Percentiles rank a stretch among this genome's conserved stretches.
phyloP scores from a whole-genome alignment of 2,113 vertebrate species.

The Colius striatus region DNA sequence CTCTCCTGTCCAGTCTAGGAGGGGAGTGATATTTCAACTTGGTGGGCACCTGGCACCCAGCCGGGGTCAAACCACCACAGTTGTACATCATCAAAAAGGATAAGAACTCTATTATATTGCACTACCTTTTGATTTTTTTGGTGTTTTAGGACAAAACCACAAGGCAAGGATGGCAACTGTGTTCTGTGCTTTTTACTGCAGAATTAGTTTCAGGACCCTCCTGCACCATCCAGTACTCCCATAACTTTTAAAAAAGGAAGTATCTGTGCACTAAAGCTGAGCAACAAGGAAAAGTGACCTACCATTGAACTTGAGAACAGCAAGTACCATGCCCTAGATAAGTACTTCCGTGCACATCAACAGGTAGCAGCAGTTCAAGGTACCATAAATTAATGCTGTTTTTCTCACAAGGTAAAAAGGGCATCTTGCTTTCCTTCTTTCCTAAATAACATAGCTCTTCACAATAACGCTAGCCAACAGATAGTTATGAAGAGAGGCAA shows the following conservation, averaged over 20 bases:
- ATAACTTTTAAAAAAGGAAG: not conserved
- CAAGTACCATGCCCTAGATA: not conserved
- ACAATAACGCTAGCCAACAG: not conserved
- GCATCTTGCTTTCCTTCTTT: not conserved
- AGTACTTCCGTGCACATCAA: not conserved
- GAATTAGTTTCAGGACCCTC: not conserved
- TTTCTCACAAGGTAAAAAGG: not conserved
- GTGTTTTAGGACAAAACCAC: not conserved
- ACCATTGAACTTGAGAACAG: not conserved
- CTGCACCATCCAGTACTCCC: not conserved
- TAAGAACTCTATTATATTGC: not conserved
- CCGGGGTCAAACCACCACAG: no score
- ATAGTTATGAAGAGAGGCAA: not conserved
- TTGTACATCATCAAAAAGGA: not conserved
- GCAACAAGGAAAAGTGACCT: not conserved
- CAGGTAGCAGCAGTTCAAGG: not conserved
- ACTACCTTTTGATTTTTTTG: not conserved
- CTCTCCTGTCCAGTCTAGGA: no score
- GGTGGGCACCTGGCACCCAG: no score
- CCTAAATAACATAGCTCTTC: not conserved
- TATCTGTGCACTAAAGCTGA: not conserved
- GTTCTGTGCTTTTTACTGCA: not conserved
- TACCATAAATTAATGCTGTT: not conserved
- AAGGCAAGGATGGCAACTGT: not conserved
- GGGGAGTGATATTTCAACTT: no score